Percentiles rank a stretch among this genome's conserved stretches.
phyloP scores from a whole-genome alignment of 2,888 invertebrate genomes.

The Sinelater perroti region DNA sequence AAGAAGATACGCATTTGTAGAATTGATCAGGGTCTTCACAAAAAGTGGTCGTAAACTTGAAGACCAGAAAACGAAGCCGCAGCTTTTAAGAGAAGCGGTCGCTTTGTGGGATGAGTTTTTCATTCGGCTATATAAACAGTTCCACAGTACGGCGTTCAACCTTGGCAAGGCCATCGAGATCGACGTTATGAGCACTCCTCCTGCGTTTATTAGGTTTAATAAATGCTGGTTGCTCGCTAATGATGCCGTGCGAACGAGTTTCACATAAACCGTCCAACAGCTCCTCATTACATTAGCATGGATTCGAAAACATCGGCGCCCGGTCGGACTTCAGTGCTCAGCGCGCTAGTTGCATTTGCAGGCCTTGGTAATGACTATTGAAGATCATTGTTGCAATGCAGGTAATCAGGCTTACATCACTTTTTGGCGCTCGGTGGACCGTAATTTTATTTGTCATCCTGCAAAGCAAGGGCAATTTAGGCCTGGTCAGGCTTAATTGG shows the following conservation, averaged over 20 bases:
- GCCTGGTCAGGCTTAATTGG: neutral
- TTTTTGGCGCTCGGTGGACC: neutral
- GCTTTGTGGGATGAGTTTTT: no score
- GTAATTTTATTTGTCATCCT: neutral
- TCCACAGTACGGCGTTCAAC: conserved; percentile 4
- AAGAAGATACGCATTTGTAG: no score
- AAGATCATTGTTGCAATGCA: neutral
- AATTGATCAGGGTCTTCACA: no score
- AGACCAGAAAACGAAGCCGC: no score
- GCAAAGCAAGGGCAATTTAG: conserved; percentile 7
- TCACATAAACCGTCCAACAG: no score
- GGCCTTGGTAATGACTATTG: conserved; percentile 21
- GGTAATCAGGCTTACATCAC: conserved; percentile 5
- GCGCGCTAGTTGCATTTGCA: conserved; percentile 20
- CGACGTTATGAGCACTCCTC: neutral
- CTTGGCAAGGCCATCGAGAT: conserved; percentile 15
- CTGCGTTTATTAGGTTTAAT: conserved; percentile 12
- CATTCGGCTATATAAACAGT: no score
- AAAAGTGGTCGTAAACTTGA: no score
- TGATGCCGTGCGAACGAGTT: neutral
- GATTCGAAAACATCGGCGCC: no score
- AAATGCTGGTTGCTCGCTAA: neutral
- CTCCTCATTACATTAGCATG: no score
- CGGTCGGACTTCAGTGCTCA: no score
- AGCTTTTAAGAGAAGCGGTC: no score